phyloP scores from a whole-genome alignment of 2,113 vertebrate genomes.

The Petrocephalus microphthalmus region DNA sequence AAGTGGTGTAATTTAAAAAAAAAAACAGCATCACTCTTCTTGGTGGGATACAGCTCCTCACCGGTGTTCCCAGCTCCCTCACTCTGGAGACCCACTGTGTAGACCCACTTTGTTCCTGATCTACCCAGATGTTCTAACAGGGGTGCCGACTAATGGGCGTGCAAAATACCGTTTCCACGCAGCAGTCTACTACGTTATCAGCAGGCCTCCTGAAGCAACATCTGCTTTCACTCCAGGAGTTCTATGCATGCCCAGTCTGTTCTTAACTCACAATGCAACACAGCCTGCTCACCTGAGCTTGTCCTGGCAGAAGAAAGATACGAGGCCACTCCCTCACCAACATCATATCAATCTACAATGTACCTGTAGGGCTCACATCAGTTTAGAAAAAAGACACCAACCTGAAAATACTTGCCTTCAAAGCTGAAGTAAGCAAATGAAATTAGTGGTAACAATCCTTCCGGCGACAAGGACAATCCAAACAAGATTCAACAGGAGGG shows the following conservation, averaged over 20 bases:
- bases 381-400: background rate
- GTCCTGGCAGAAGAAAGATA: background rate
- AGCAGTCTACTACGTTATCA: background rate
- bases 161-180: background rate
- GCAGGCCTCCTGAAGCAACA: background rate
- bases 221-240: background rate
- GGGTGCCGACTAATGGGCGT: background rate
- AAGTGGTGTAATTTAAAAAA: background rate
- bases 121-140: background rate
- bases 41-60: background rate
- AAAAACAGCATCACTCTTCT: background rate
- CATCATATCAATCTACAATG: background rate
- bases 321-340: background rate
- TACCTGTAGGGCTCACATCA: background rate
- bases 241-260: background rate
- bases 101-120: background rate
- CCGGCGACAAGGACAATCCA: background rate
- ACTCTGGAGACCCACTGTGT: background rate
- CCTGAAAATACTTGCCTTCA: background rate
- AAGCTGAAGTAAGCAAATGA: background rate
- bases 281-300: background rate
- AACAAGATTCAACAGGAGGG: background rate
- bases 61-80: background rate
- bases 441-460: background rate
- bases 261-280: background rate